A percentile compares a stretch with the other conserved stretches of the same genome.
These are phyloP conservation scores for Stegostoma tigrinum DNA, from an alignment of 2,113 vertebrate genomes.

Conservation along the genomic window DNA sequence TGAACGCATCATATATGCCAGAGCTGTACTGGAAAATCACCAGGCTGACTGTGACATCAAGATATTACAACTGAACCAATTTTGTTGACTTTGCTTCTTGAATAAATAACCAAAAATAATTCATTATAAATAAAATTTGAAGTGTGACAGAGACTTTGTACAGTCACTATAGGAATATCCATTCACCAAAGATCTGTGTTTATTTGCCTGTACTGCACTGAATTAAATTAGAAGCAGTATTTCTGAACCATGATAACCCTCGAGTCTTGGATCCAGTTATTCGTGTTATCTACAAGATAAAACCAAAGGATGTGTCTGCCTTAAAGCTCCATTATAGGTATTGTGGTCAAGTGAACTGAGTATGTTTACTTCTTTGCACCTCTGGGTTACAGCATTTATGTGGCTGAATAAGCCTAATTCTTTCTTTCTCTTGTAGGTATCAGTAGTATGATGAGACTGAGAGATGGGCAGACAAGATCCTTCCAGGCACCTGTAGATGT, in stretches of 20 bases:
- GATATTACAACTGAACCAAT: neutral
- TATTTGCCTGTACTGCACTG: neutral
- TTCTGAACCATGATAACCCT: neutral
- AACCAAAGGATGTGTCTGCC: neutral
- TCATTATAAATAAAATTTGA: neutral
- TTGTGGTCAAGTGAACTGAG: neutral
- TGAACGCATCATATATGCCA: neutral
- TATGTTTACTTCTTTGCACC: neutral
- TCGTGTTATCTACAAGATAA: neutral
- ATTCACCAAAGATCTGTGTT: neutral
- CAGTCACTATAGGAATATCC: neutral
- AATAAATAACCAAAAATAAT: neutral
- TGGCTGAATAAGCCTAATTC: neutral
- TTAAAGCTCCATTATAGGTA: neutral
- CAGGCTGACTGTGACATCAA: neutral
- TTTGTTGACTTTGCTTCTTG: neutral
- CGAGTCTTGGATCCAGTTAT: neutral
- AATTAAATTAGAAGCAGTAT: neutral
- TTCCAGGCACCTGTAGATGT: slow-evolving; percentile 76
- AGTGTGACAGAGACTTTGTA: neutral
- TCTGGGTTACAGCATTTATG: neutral
- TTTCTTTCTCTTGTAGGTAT: slow-evolving; percentile 43
- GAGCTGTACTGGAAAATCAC: neutral
- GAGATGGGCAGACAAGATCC: slow-evolving; percentile 54
- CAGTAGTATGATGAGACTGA: slow-evolving; percentile 65